These are phyloP conservation scores for Celastrina argiolus DNA, from an alignment of 2,888 invertebrate genomes.

Conservation along the genomic window DNA sequence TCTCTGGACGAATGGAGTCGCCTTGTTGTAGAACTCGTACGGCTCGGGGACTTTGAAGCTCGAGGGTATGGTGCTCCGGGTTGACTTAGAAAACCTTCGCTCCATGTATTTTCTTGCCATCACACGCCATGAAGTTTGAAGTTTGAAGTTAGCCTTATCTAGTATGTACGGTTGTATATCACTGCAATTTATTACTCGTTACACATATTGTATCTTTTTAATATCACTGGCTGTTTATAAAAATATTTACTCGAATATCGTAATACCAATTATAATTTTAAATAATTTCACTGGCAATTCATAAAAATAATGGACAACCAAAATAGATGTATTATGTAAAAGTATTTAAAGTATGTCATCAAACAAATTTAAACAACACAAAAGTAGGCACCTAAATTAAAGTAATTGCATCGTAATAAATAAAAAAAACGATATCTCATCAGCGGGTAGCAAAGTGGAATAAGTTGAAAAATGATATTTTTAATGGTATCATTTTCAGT, in stretches of 20 bases:
- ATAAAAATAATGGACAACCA: neutral
- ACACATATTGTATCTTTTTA: neutral
- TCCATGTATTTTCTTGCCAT: constrained; percentile 78
- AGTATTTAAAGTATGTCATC: neutral
- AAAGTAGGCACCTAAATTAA: neutral
- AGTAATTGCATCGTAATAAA: neutral
- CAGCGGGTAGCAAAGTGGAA: neutral
- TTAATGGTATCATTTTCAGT: constrained; percentile 43
- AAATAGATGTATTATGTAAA: too few relatives aligned
- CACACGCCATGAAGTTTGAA: constrained; percentile 36
- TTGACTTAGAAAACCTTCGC: constrained; percentile 67
- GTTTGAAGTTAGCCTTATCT: neutral
- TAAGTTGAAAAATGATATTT: constrained; percentile 9
- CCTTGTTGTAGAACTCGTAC: constrained; percentile 72
- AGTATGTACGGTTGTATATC: neutral
- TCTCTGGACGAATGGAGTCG: constrained; percentile 72
- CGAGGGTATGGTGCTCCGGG: constrained; percentile 67
- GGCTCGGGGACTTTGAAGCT: constrained; percentile 71
- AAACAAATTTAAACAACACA: neutral
- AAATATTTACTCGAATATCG: too few relatives aligned
- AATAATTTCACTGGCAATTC: neutral
- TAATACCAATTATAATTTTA: too few relatives aligned
- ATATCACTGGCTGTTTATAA: neutral
- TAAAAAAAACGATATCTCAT: neutral
- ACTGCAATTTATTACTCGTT: neutral